phyloP scores from a whole-genome alignment of 2,113 vertebrate species.

The Oryzias woworae region DNA sequence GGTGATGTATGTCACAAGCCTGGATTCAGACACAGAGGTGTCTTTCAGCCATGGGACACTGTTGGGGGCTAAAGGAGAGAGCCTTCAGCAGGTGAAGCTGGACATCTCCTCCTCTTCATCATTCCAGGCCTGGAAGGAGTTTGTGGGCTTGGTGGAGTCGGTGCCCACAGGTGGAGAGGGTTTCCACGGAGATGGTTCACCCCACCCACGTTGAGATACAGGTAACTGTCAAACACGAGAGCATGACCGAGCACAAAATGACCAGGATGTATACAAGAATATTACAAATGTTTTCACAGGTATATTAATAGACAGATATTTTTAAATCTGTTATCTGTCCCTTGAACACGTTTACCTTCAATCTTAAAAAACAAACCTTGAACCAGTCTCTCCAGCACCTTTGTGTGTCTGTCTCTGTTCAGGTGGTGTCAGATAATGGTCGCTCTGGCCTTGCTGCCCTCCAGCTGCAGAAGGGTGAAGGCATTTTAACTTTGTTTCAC shows the following conservation, averaged over 20 bases:
- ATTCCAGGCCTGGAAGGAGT: conserved; percentile 50
- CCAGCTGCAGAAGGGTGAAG: conserved; percentile 65
- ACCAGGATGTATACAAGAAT: no score
- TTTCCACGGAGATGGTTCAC: conserved; percentile 74
- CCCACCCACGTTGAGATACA: conserved; percentile 76
- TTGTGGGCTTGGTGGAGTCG: conserved; percentile 69
- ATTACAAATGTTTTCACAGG: no score
- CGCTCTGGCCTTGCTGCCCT: conserved; percentile 73
- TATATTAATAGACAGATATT: no score
- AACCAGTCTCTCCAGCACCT: no score
- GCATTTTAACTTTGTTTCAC: conserved; percentile 59
- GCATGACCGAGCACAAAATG: no score
- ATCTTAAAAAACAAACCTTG: no score
- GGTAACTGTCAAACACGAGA: conserved; percentile 37
- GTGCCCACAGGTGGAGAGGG: conserved; percentile 74
- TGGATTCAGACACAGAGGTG: conserved; percentile 40
- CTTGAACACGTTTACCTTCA: no score
- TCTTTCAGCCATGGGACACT: conserved; percentile 74
- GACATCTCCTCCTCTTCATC: conserved; percentile 60
- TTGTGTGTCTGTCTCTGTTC: neutral
- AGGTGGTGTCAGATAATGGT: conserved; percentile 73
- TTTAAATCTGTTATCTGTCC: no score
- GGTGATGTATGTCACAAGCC: conserved; percentile 72
- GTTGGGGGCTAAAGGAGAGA: conserved; percentile 66
- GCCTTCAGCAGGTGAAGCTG: conserved; percentile 61